phyloP scores from a whole-genome alignment of 1,140 invertebrate genomes.

The Drosophila fuyamai region DNA sequence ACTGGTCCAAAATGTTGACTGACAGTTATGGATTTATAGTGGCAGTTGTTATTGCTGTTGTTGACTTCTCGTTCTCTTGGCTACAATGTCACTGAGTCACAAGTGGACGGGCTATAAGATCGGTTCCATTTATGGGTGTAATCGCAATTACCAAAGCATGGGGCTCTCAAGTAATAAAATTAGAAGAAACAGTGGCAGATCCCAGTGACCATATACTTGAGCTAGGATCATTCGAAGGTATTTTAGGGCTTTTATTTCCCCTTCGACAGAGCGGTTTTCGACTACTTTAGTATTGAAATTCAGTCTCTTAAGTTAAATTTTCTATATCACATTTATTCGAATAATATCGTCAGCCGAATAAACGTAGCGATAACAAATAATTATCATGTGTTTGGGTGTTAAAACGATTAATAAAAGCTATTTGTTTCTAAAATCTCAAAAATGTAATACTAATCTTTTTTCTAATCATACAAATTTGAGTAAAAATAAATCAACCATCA shows the following conservation, averaged over 20 bases:
- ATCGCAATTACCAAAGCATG: conserved; percentile 53
- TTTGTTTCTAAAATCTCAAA: no score
- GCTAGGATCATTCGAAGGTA: conserved; percentile 47
- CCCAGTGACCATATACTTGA: not conserved
- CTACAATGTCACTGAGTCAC: conserved; percentile 74
- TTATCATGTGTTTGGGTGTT: no score
- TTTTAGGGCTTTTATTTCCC: conserved; percentile 57
- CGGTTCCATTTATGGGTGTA: conserved; percentile 62
- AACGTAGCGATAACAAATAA: no score
- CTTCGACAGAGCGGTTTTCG: conserved; percentile 22
- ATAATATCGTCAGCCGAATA: no score
- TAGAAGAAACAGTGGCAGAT: conserved; percentile 1
- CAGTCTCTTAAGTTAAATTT: no score
- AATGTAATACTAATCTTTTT: no score
- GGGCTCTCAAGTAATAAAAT: conserved; percentile 32
- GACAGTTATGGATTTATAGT: conserved; percentile 82
- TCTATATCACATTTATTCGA: no score
- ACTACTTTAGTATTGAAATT: conserved; percentile 1
- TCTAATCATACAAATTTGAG: no score
- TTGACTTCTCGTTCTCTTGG: conserved; percentile 22
- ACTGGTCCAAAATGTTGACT: conserved; percentile 75
- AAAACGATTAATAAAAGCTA: no score
- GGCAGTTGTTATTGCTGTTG: conserved; percentile 52
- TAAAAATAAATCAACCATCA: not conserved
- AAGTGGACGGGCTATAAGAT: conserved; percentile 20